Percentiles rank a stretch among this genome's conserved stretches.
Conservation (phyloP, 2,113 vertebrate species). For the Erpornis zantholeuca region DNA sequence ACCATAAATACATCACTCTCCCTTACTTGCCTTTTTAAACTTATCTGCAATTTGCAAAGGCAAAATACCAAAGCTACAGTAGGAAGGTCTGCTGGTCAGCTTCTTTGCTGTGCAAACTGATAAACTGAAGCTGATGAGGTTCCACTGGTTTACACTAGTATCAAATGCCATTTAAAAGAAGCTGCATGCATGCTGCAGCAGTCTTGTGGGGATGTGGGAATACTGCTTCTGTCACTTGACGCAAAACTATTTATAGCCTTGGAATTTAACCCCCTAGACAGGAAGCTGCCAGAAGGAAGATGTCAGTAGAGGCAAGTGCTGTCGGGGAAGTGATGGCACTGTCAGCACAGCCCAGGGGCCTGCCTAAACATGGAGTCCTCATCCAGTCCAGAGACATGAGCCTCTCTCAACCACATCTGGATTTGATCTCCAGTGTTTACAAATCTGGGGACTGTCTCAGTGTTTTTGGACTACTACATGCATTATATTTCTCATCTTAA, state of each 20-base stretch:
- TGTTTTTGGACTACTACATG: slow-evolving; percentile 67
- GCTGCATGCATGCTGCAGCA: background rate
- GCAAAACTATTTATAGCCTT: background rate
- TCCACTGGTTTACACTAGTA: background rate
- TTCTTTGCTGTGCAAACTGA: background rate
- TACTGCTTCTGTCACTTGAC: background rate
- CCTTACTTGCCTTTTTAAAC: background rate
- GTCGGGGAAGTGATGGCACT: accelerated
- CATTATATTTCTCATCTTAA: slow-evolving; percentile 79
- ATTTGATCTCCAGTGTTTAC: slow-evolving; percentile 17
- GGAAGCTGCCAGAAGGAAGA: background rate
- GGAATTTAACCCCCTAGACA: background rate
- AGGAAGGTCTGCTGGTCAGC: background rate
- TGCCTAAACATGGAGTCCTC: background rate
- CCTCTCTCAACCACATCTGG: background rate
- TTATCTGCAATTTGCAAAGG: background rate
- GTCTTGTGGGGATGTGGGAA: background rate
- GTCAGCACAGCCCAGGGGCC: background rate
- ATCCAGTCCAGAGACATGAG: background rate
- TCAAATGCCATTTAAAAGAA: background rate
- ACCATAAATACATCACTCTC: background rate
- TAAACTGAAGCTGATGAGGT: background rate
- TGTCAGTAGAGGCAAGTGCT: background rate
- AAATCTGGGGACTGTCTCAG: slow-evolving; percentile 54
- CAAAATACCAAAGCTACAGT: background rate